phyloP scores from a whole-genome alignment of 2,888 invertebrate species.

The Anorthoa munda region DNA sequence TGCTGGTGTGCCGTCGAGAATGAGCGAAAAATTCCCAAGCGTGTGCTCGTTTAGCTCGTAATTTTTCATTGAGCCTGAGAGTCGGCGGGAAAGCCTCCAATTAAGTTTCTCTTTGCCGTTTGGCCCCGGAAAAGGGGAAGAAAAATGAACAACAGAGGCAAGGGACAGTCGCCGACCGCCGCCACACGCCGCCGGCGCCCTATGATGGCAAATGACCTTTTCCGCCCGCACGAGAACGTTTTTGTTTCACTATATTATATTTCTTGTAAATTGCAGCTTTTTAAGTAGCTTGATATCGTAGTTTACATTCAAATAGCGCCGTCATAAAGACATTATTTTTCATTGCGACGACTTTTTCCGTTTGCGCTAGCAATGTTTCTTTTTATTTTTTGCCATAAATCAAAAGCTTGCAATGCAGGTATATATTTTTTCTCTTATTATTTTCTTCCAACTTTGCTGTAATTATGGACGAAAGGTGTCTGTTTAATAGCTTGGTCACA shows the following conservation, averaged over 20 bases:
- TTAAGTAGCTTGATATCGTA: slow-evolving; percentile 59
- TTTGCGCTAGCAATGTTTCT: slow-evolving; percentile 60
- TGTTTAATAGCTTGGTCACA: slow-evolving; percentile 38
- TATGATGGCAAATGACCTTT: slow-evolving; percentile 81
- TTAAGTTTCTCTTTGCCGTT: slow-evolving; percentile 91
- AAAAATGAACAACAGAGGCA: slow-evolving; percentile 88
- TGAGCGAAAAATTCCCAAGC: slow-evolving; percentile 87
- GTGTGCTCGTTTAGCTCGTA: slow-evolving; percentile 90
- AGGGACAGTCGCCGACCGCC: slow-evolving; percentile 79
- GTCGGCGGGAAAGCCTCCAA: slow-evolving; percentile 89
- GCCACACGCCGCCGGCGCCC: slow-evolving; percentile 70
- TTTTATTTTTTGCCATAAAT: slow-evolving; percentile 52
- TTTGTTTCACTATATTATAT: slow-evolving; percentile 67
- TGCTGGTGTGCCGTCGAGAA: slow-evolving; percentile 77
- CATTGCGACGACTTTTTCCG: slow-evolving; percentile 64
- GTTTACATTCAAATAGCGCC: slow-evolving; percentile 62
- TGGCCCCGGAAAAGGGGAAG: slow-evolving; percentile 85
- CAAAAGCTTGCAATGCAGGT: slow-evolving; percentile 50
- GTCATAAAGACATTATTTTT: slow-evolving; percentile 59
- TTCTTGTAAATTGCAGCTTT: slow-evolving; percentile 69
- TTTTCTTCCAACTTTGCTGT: slow-evolving; percentile 15
- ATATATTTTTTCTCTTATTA: slow-evolving; percentile 28
- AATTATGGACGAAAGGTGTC: slow-evolving; percentile 38
- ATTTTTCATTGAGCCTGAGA: slow-evolving; percentile 91
- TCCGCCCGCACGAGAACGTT: slow-evolving; percentile 68